Percentiles rank a stretch among this genome's conserved stretches.
Evolutionary conservation across 1,140 invertebrate species (phyloP).

Genomic region (Drosophila auraria): DNA sequence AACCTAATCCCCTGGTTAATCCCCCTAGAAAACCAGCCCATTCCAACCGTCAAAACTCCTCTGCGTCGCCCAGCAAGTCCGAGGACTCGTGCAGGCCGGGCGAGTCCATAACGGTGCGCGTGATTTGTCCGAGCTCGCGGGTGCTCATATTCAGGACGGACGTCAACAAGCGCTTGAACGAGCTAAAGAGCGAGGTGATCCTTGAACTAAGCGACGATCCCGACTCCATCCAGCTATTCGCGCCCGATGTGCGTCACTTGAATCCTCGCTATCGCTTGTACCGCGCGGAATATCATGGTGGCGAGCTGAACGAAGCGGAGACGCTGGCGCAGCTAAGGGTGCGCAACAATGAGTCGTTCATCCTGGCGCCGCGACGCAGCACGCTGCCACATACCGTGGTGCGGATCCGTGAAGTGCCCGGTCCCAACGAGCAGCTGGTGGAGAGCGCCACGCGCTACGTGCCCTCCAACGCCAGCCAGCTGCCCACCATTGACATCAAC

Average conservation of each 20-base stretch:
- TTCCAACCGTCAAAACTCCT: conserved; percentile 24
- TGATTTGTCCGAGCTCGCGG: conserved; percentile 80
- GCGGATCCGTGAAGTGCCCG: conserved; percentile 61
- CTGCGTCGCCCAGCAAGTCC: conserved; percentile 15
- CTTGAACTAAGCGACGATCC: conserved; percentile 77
- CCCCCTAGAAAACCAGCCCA: conserved; percentile 52
- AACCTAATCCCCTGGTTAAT: neutral
- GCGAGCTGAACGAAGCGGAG: conserved; percentile 67
- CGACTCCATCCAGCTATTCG: conserved; percentile 75
- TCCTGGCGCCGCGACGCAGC: conserved; percentile 63
- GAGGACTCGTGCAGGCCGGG: conserved; percentile 25
- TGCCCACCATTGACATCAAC: conserved; percentile 81
- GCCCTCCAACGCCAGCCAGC: conserved; percentile 28
- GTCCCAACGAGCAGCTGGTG: conserved; percentile 70
- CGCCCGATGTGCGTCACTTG: conserved; percentile 72
- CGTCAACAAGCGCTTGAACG: conserved; percentile 68
- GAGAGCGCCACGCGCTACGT: conserved; percentile 71
- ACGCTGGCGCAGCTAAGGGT: conserved; percentile 70
- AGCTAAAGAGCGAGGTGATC: conserved; percentile 80
- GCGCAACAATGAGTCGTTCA: conserved; percentile 74
- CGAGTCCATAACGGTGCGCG: conserved; percentile 66
- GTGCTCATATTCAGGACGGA: conserved; percentile 75
- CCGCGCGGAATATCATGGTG: conserved; percentile 72
- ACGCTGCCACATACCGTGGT: conserved; percentile 53
- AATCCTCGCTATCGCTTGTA: conserved; percentile 75